Conservation (phyloP, 2,797 vertebrate genomes). For the Sebastolobus altivelis region DNA sequence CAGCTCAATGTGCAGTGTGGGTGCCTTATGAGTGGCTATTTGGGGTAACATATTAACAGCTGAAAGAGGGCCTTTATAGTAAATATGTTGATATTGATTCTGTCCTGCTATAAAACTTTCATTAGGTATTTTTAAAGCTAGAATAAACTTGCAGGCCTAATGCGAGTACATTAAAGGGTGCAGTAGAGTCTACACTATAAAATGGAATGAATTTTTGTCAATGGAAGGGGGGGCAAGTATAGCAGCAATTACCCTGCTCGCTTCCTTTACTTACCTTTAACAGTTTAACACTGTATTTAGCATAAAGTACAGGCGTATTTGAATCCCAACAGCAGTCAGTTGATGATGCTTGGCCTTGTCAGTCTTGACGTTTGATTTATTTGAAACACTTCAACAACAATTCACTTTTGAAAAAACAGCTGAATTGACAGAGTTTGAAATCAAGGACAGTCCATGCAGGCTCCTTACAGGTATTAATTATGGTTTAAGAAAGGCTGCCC, state of each 20-base stretch:
- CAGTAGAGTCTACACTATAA: background rate
- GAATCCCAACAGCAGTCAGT: background rate
- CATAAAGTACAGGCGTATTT: slow-evolving; percentile 13
- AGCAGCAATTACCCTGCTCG: background rate
- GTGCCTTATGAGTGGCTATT: slow-evolving; percentile 67
- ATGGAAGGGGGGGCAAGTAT: background rate
- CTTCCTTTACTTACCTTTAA: background rate
- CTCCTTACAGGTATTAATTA: slow-evolving; percentile 20
- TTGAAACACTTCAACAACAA: slow-evolving; percentile 20
- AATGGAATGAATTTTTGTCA: background rate
- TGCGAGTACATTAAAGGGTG: background rate
- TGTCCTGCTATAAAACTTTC: slow-evolving; percentile 5
- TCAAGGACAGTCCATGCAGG: slow-evolving; percentile 11
- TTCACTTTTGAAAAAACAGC: slow-evolving; percentile 25
- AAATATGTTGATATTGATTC: slow-evolving; percentile 1
- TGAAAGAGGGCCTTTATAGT: background rate
- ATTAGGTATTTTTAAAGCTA: background rate
- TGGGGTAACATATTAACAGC: slow-evolving; percentile 6
- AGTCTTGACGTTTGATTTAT: slow-evolving; percentile 40
- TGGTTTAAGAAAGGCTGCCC: slow-evolving; percentile 19
- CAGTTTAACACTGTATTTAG: slow-evolving; percentile 6
- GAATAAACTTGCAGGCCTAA: background rate
- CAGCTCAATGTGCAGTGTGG: slow-evolving; percentile 95
- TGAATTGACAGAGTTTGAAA: slow-evolving; percentile 38
- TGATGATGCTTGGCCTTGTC: slow-evolving; percentile 20